Base-by-base conservation (phyloP, 2,888 invertebrate species). In the Diarsia rubi region DNA sequence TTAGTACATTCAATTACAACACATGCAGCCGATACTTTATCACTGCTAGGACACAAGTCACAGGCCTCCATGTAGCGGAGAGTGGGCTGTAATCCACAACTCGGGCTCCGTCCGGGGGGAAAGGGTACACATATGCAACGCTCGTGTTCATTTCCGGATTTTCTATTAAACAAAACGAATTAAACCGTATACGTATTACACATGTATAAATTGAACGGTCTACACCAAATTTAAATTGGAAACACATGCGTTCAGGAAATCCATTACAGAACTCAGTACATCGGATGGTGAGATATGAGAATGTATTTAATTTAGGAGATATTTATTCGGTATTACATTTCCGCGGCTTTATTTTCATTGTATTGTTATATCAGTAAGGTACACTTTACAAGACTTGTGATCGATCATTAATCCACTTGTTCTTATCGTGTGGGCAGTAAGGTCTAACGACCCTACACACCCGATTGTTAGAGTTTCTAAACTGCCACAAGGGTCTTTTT, bases 161-260 rank as follows among this genome's bases (percentile, higher is more conserved):
- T 64, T 47, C 62, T 47, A 72, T 52, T 70, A 60, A 75, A 86
- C 74, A 70, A 73, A 78, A 68, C 49, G 60, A 81, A 79, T 75
- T 75, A 69, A 74, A 81, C 24, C 37, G 52, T 69, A n/a, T 73
- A 62, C 70, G 52, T 57, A 44, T 62, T 68, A 69, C 45, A 83
- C 62, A 60, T 59, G 69, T 83, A 81, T 73, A 81, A 78, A 84
- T 84, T 75, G 75, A 78, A 86, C 63, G 54, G 72, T 77, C 68
- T 73, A 75, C 65, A 75, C 71, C 71, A 78, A 72, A 86, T 85
- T 81, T 69, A 78, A 86, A 85, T 84, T 84, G 73, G 62, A 74
- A 75, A 86, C 77, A 79, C 63, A 86, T 68, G 60, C 73, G 85
- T 75, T 79, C 73, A 71, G 70, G 49, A 69, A 79, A 78, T 81